Evolutionary conservation across 2,113 vertebrate genomes (phyloP).

Genomic region (Otocyon megalotis): DNA sequence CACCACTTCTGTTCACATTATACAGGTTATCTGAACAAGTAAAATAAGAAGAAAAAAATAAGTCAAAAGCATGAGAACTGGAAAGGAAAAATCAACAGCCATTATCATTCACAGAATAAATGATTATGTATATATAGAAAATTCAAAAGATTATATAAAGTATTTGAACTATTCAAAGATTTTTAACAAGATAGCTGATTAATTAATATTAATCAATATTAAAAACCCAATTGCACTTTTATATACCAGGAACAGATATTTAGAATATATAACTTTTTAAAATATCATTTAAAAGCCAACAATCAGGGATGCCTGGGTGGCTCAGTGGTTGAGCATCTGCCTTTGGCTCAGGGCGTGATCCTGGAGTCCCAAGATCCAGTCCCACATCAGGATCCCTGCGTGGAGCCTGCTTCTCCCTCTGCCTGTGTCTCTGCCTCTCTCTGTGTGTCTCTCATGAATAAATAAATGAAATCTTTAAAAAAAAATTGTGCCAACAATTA

Average conservation of each 20-base stretch:
- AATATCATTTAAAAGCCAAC: neutral
- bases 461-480: no score
- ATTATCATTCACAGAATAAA: neutral
- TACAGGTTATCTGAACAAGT: neutral
- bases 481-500: no score
- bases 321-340: no score
- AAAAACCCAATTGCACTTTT: constrained; percentile 40
- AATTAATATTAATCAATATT: neutral
- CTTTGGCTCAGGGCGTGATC: no score
- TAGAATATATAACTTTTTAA: constrained; percentile 14
- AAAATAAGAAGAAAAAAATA: constrained; percentile 26
- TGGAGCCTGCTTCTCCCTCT: no score
- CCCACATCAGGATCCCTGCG: no score
- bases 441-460: no score
- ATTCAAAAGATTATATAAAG: neutral
- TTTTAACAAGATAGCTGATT: neutral
- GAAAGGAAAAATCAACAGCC: constrained; percentile 9
- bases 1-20: neutral
- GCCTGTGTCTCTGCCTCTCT: no score
- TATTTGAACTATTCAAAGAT: neutral
- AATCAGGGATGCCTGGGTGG: neutral
- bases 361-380: no score
- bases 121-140: neutral
- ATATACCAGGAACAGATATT: neutral
- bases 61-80: neutral